phyloP scores from a whole-genome alignment of 1,140 invertebrate genomes.

The Zaprionus kolodkinae region DNA sequence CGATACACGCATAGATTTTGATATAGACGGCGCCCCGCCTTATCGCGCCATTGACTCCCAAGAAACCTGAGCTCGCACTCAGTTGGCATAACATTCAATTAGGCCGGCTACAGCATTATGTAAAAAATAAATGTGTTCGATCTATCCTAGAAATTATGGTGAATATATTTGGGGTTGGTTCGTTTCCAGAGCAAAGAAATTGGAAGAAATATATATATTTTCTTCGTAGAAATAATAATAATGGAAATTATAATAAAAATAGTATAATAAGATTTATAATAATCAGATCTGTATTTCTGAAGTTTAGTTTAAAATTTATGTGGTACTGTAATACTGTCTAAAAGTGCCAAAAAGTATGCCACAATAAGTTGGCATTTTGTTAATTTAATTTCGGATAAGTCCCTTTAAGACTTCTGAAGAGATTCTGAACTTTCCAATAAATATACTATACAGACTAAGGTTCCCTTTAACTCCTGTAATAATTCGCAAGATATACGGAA shows the following conservation, averaged over 20 bases:
- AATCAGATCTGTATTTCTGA: no score
- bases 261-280: no score
- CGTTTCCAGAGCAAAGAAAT: no score
- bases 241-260: no score
- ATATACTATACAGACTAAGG: no score
- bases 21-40: neutral
- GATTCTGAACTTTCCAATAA: no score
- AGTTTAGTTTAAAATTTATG: no score
- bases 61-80: neutral
- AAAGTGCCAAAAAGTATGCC: conserved; percentile 42
- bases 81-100: neutral
- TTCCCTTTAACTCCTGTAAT: no score
- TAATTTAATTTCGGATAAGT: neutral
- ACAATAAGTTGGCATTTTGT: neutral
- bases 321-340: neutral
- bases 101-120: no score
- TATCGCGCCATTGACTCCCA: neutral
- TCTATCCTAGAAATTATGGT: neutral
- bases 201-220: neutral
- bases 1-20: neutral
- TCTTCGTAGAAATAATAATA: neutral
- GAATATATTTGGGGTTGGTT: neutral
- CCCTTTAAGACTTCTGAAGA: neutral
- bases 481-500: no score
- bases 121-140: neutral